Conservation (phyloP, 53 echinoderm and acorn worm genomes). For the Antedon mediterranea region DNA sequence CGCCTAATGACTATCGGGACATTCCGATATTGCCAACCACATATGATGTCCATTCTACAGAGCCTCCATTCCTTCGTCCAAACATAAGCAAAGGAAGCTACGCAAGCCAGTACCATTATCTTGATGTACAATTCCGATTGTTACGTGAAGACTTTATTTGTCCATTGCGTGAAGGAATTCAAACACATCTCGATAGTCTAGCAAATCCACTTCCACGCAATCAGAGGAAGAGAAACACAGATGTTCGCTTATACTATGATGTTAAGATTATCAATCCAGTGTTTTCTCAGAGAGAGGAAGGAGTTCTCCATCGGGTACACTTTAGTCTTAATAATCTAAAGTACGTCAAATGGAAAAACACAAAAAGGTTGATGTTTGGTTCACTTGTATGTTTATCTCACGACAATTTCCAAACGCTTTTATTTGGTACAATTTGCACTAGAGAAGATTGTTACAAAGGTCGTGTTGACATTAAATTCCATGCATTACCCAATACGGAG, state of each 20-base stretch:
- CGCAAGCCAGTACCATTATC: conserved; percentile 38
- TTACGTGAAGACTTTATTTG: conserved; percentile 62
- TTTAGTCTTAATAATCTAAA: conserved; percentile 22
- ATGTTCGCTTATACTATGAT: conserved; percentile 25
- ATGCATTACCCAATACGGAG: background rate
- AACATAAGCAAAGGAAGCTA: conserved; percentile 54
- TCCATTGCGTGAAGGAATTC: conserved; percentile 58
- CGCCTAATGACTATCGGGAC: conserved; percentile 61
- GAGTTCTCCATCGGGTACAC: conserved; percentile 18
- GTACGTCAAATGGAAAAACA: conserved; percentile 45
- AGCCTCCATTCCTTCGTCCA: conserved; percentile 42
- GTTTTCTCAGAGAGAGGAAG: background rate
- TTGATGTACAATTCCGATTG: conserved; percentile 82
- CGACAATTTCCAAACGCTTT: conserved; percentile 37
- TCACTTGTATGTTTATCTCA: conserved; percentile 52
- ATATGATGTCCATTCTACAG: conserved; percentile 12
- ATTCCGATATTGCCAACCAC: conserved; percentile 31
- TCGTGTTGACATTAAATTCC: background rate
- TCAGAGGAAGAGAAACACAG: conserved; percentile 5
- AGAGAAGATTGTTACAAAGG: conserved; percentile 35
- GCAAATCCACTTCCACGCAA: background rate
- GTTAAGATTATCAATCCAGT: conserved; percentile 5
- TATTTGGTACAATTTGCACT: conserved; percentile 57
- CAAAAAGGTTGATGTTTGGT: conserved; percentile 58
- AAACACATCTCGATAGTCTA: conserved; percentile 17